Percentiles rank a stretch among this genome's conserved stretches.
These are phyloP conservation scores for Colletes latitarsis DNA, from an alignment of 1,140 invertebrate genomes.

Conservation along the genomic window DNA sequence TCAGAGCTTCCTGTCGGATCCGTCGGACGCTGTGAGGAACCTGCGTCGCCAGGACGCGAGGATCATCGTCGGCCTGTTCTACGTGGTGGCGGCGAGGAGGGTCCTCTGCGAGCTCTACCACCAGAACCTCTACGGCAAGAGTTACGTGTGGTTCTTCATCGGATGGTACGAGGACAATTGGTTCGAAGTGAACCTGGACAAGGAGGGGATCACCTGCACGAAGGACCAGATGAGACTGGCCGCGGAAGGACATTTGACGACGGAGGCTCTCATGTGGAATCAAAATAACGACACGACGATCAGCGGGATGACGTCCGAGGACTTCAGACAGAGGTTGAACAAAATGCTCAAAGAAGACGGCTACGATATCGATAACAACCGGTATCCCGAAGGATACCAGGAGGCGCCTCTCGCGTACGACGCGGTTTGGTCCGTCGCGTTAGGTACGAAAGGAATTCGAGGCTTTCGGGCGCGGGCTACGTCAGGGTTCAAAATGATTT, in stretches of 20 bases:
- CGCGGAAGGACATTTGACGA: conserved; percentile 98
- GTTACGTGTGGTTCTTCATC: conserved; percentile 99
- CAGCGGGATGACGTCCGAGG: conserved; percentile 94
- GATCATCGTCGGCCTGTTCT: conserved; percentile 99
- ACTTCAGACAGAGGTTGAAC: conserved; percentile 90
- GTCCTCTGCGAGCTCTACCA: conserved; percentile 99
- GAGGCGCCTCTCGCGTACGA: conserved; percentile 99
- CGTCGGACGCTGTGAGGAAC: conserved; percentile 97
- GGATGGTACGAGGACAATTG: conserved; percentile 99
- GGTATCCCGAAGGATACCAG: conserved; percentile 96
- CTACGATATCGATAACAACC: conserved; percentile 90
- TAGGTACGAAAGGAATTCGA: conserved; percentile 83
- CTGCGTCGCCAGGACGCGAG: conserved; percentile 95
- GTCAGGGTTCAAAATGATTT: too few relatives aligned
- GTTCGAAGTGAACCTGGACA: conserved; percentile 95
- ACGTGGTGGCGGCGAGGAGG: conserved; percentile 96
- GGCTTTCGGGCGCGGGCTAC: too few relatives aligned
- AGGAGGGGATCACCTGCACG: conserved; percentile 95
- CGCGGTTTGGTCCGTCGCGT: conserved; percentile 98
- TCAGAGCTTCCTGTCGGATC: conserved; percentile 98
- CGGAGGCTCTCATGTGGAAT: conserved; percentile 99
- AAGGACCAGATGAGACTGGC: conserved; percentile 95
- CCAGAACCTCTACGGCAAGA: conserved; percentile 96
- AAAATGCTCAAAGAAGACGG: conserved; percentile 88
- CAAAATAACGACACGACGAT: conserved; percentile 95